phyloP scores from a whole-genome alignment of 2,888 invertebrate genomes.

The Calameuta pallipes region DNA sequence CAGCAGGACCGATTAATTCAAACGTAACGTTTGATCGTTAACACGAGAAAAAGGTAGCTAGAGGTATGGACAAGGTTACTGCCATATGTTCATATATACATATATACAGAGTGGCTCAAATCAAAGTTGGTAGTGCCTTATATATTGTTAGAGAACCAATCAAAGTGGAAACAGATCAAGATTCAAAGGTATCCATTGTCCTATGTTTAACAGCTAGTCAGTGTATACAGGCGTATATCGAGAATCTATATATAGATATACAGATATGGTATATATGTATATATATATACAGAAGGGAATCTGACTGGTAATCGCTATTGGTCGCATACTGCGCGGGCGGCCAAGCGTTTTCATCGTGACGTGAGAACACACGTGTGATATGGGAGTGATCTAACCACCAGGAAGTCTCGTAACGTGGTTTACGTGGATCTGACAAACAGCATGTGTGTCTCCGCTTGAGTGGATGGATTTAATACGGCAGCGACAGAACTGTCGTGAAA shows the following conservation, averaged over 20 bases:
- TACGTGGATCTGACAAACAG: background rate
- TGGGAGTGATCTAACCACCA: background rate
- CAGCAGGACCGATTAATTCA: background rate
- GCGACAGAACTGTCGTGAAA: background rate
- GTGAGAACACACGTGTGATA: background rate
- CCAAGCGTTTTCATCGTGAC: background rate
- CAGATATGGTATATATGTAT: too few species aligned
- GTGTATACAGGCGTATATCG: background rate
- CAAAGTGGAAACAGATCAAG: constrained; percentile 2
- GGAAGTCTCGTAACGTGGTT: background rate
- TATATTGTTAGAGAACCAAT: background rate
- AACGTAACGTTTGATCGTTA: background rate
- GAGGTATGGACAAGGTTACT: background rate
- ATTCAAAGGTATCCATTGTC: background rate
- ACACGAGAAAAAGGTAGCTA: background rate
- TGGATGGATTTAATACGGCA: background rate
- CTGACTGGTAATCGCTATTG: background rate
- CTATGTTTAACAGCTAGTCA: background rate
- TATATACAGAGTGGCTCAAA: background rate
- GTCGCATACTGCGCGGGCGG: background rate
- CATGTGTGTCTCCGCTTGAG: background rate
- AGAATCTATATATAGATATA: background rate
- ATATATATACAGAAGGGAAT: background rate
- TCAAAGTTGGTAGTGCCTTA: background rate
- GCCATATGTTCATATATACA: background rate